Conservation (phyloP, 2,888 invertebrate genomes). For the Hydrotaea cyrtoneurina region DNA sequence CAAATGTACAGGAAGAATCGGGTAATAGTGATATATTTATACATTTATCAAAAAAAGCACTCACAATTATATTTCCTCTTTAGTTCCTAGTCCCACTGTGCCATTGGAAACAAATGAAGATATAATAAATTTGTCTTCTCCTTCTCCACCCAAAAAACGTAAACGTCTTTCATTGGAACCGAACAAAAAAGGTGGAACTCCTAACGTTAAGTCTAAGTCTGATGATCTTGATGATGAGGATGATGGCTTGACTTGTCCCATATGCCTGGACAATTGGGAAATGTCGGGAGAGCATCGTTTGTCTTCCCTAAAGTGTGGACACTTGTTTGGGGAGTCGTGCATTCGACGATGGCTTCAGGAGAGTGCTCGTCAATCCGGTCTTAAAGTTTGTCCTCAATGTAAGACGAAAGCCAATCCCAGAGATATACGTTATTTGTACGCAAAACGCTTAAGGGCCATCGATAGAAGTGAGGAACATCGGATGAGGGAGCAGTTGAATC, state of each 20-base stretch:
- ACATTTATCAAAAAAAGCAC: no score
- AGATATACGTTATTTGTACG: conserved; percentile 91
- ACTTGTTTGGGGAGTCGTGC: conserved; percentile 93
- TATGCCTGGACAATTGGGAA: conserved; percentile 94
- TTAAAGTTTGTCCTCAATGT: conserved; percentile 91
- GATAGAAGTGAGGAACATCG: conserved; percentile 90
- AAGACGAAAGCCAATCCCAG: conserved; percentile 86
- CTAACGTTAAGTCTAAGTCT: conserved; percentile 65
- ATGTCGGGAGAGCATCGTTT: conserved; percentile 92
- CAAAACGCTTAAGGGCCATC: conserved; percentile 87
- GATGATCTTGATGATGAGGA: conserved; percentile 82
- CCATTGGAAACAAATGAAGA: conserved; percentile 42
- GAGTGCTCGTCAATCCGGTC: conserved; percentile 75
- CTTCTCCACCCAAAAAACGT: conserved; percentile 77
- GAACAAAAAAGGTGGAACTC: conserved; percentile 69
- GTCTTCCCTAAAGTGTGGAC: conserved; percentile 94
- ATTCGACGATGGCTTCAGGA: conserved; percentile 80
- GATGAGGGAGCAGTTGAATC: conserved; percentile 84
- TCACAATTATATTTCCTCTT: neutral
- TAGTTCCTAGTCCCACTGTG: conserved; percentile 38
- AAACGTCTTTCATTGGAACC: conserved; percentile 73
- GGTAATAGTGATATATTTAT: neutral
- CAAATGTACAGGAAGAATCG: neutral
- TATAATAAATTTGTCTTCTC: conserved; percentile 67
- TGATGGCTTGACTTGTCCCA: conserved; percentile 89